Conservation (phyloP, 92 coral and sea anemone genomes). For the Ricordea florida region DNA sequence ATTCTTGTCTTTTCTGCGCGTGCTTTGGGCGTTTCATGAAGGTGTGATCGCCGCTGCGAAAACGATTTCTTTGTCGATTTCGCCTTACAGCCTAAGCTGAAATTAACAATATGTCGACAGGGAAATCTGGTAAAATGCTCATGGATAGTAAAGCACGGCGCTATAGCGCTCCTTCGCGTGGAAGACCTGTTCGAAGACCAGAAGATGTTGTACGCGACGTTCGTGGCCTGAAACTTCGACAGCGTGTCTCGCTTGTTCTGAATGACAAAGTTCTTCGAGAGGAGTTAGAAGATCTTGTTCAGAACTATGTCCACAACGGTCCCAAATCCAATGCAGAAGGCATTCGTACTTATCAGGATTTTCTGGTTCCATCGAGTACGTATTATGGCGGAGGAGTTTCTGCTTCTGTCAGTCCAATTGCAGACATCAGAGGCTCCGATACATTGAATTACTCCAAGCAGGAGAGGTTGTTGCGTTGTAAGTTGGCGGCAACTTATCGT, state of each 20-base stretch:
- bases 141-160: conserved; percentile 57
- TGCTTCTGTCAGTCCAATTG: conserved; percentile 63
- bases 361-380: conserved; percentile 75
- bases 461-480: conserved; percentile 83
- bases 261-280: conserved; percentile 88
- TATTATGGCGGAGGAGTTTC: conserved; percentile 52
- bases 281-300: conserved; percentile 82
- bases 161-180: conserved; percentile 81
- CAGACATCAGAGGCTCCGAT: conserved; percentile 85
- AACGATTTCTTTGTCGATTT: conserved; percentile 39
- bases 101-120: conserved; percentile 41
- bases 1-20: conserved; percentile 63
- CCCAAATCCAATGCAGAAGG: conserved; percentile 64
- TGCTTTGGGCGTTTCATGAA: conserved; percentile 96
- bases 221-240: conserved; percentile 95
- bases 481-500: conserved; percentile 78
- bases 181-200: conserved; percentile 77
- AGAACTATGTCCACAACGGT: conserved; percentile 66
- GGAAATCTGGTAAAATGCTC: conserved; percentile 27
- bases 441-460: conserved; percentile 75
- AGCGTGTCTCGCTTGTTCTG: conserved; percentile 82
- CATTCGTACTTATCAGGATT: conserved; percentile 86
- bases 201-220: conserved; percentile 89
- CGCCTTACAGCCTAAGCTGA: conserved; percentile 27
- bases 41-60: conserved; percentile 88